These are phyloP conservation scores for Oryzias celebensis DNA, from an alignment of 2,113 vertebrate genomes.

Conservation along the genomic window DNA sequence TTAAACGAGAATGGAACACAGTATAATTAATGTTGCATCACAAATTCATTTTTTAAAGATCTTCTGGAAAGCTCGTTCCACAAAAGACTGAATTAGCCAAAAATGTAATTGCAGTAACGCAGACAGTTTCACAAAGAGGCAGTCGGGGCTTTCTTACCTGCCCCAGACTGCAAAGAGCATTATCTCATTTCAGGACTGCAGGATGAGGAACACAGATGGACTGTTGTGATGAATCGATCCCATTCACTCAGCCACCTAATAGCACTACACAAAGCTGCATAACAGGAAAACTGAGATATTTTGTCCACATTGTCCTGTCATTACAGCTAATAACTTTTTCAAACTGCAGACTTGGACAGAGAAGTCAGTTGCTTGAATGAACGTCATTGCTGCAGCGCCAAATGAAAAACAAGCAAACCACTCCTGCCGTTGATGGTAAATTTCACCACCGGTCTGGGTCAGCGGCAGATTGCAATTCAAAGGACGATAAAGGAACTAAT, in stretches of 20 bases:
- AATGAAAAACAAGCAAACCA: constrained; percentile 44
- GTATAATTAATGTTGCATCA: too few relatives aligned
- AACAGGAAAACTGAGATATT: constrained; percentile 52
- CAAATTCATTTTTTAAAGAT: not conserved
- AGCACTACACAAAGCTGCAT: constrained; percentile 55
- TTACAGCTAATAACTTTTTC: constrained; percentile 52
- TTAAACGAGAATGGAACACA: too few relatives aligned
- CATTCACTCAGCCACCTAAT: constrained; percentile 59
- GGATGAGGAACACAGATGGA: constrained; percentile 72
- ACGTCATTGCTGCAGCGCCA: constrained; percentile 25
- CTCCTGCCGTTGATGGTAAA: constrained; percentile 11
- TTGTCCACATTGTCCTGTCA: constrained; percentile 43
- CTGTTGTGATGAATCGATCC: constrained; percentile 48
- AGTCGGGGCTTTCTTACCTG: constrained; percentile 49
- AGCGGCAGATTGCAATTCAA: constrained; percentile 35
- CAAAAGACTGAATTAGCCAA: not conserved
- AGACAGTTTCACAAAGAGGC: constrained; percentile 29
- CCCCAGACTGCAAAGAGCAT: constrained; percentile 63
- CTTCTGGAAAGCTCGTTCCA: not conserved
- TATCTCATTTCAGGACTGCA: constrained; percentile 54
- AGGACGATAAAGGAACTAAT: constrained; percentile 62
- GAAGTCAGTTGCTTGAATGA: constrained; percentile 25
- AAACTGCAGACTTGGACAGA: constrained; percentile 34
- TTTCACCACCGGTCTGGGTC: constrained; percentile 18
- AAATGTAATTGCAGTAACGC: constrained; percentile 8